Evolutionary conservation across 2,113 vertebrate genomes (phyloP).

Genomic region (Ameiurus melas): DNA sequence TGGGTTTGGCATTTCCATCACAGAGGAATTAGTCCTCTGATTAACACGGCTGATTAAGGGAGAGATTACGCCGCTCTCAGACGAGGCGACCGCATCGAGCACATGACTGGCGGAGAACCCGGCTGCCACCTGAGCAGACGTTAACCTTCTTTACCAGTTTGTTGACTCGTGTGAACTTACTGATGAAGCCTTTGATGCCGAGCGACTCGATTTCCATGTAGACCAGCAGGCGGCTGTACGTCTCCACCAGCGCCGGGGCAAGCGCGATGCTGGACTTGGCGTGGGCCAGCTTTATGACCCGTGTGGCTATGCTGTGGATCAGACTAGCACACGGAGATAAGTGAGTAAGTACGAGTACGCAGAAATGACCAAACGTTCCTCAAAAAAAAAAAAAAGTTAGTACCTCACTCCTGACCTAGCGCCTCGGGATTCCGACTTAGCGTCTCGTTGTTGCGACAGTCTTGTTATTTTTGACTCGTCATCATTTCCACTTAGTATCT

Average conservation of each 20-base stretch:
- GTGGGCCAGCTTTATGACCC: conserved; percentile 96
- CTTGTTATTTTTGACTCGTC: too few relatives aligned
- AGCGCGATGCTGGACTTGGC: conserved; percentile 92
- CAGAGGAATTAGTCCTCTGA: background rate
- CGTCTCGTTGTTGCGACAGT: too few relatives aligned
- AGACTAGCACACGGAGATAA: conserved; percentile 72
- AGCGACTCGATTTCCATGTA: conserved; percentile 99
- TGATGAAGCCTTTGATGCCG: conserved; percentile 99
- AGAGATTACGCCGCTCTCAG: background rate
- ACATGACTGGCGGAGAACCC: background rate
- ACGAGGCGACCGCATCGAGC: too few relatives aligned
- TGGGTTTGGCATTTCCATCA: background rate
- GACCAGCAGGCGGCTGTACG: conserved; percentile 94
- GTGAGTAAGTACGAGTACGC: background rate
- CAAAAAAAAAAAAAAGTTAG: background rate
- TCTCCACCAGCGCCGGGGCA: conserved; percentile 96
- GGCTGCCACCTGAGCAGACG: background rate
- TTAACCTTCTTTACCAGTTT: background rate
- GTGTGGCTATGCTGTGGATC: conserved; percentile 97
- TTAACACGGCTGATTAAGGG: conserved; percentile 22
- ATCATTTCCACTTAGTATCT: background rate
- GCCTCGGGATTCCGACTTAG: too few relatives aligned
- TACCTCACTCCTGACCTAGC: too few relatives aligned
- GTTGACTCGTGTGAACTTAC: conserved; percentile 73
- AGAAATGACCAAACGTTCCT: background rate